Percentiles rank a stretch among this genome's conserved stretches.
phyloP scores from a whole-genome alignment of 2,113 vertebrate species.

The Montifringilla adamsi region DNA sequence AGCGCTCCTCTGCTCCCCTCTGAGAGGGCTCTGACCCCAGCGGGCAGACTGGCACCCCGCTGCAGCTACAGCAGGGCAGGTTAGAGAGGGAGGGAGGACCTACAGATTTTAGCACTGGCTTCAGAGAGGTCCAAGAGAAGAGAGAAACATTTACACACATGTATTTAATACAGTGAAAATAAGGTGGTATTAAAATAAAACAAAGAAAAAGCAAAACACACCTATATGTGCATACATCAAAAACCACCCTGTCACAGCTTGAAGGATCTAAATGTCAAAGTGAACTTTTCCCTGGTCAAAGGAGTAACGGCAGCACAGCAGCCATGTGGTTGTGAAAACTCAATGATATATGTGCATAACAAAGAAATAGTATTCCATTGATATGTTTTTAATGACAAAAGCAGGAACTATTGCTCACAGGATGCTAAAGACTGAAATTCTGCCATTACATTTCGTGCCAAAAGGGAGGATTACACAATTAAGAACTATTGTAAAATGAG shows the following conservation, averaged over 20 bases:
- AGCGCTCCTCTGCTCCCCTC: neutral
- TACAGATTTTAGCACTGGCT: neutral
- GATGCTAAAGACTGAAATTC: neutral
- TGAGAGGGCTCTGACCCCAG: neutral
- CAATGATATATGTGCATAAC: neutral
- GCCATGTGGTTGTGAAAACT: neutral
- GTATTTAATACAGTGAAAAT: neutral
- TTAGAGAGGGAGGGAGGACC: neutral
- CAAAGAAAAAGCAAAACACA: neutral
- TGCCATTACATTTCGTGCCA: neutral
- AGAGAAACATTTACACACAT: neutral
- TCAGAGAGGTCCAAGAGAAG: neutral
- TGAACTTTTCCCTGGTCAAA: neutral
- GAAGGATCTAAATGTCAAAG: neutral
- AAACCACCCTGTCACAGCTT: neutral
- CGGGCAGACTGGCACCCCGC: accelerated
- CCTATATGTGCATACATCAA: neutral
- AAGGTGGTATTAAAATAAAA: neutral
- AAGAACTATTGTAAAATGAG: neutral
- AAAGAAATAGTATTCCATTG: neutral
- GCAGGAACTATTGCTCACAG: neutral
- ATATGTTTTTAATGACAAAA: neutral
- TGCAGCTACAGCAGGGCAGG: neutral
- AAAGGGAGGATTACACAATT: neutral
- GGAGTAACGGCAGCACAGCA: neutral